Evolutionary conservation across 37 sponge, comb jelly and placozoan species (phyloP).

Genomic region (Mnemiopsis leidyi): DNA sequence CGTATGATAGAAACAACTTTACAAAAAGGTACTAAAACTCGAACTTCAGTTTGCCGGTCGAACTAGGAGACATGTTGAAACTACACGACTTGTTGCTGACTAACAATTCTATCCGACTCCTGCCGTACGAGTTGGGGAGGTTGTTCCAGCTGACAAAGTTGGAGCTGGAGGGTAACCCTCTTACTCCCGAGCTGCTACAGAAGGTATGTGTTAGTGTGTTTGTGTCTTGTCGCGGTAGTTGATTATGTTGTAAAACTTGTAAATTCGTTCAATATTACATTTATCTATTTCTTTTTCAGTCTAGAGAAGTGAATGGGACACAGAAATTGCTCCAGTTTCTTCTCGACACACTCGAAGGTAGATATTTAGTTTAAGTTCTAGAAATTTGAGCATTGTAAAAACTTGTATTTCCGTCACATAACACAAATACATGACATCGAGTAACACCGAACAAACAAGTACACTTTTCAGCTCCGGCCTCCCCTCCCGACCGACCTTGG

Average conservation of each 20-base stretch:
- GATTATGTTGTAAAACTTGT: no score
- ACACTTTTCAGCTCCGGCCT: constrained; percentile 6
- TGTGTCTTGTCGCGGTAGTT: no score
- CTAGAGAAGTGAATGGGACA: constrained; percentile 80
- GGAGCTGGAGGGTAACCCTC: constrained; percentile 40
- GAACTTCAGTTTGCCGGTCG: constrained; percentile 75
- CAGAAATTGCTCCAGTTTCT: constrained; percentile 80
- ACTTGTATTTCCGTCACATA: no score
- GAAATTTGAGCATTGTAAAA: background rate
- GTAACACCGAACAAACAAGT: no score
- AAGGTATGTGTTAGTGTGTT: no score
- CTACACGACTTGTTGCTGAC: constrained; percentile 85
- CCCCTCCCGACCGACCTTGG: constrained; percentile 30
- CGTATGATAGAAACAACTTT: no score
- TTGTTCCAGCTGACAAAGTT: constrained; percentile 80
- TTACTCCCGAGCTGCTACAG: constrained; percentile 14
- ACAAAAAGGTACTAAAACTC: no score
- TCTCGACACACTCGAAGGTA: constrained; percentile 83
- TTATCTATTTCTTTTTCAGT: constrained; percentile 20
- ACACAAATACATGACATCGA: no score
- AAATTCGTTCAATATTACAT: no score
- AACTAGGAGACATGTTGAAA: constrained; percentile 93
- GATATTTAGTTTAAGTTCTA: constrained; percentile 2
- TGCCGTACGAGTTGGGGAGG: constrained; percentile 91
- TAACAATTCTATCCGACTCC: constrained; percentile 79